Conservation (phyloP, 37 sponge, comb jelly and placozoan species). For the Haliclona indistincta region DNA sequence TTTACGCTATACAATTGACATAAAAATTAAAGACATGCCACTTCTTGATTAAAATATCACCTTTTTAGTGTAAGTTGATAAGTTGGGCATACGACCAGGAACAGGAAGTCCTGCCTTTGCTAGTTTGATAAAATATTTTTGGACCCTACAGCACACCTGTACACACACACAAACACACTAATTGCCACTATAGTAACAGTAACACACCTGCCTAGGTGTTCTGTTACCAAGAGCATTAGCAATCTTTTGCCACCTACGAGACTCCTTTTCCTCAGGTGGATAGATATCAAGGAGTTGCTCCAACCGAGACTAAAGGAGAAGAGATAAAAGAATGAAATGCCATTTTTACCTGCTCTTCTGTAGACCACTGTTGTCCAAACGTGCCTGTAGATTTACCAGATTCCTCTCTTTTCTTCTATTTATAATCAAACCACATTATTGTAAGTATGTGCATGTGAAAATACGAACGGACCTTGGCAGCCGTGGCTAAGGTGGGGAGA, state of each 20-base stretch:
- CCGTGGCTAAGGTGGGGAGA: background rate
- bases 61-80: constrained; percentile 30
- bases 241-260: constrained; percentile 81
- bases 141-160: constrained; percentile 87
- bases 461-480: background rate
- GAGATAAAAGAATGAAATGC: background rate
- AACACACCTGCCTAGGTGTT: constrained; percentile 76
- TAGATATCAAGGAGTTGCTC: constrained; percentile 75
- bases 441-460: too few species aligned
- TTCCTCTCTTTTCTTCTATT: background rate
- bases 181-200: background rate
- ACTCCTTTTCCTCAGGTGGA: constrained; percentile 78
- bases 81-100: constrained; percentile 82
- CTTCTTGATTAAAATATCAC: constrained; percentile 10
- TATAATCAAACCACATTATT: too few species aligned
- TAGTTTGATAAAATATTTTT: constrained; percentile 89
- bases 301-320: constrained; percentile 46
- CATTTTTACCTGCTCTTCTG: constrained; percentile 79
- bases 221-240: constrained; percentile 78
- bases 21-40: background rate
- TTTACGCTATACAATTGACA: background rate
- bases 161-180: constrained; percentile 15
- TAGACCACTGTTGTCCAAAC: constrained; percentile 74
- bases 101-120: constrained; percentile 87
- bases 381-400: background rate